These are phyloP conservation scores for Panzeria rudis DNA, from an alignment of 2,888 invertebrate species.

Conservation along the genomic window DNA sequence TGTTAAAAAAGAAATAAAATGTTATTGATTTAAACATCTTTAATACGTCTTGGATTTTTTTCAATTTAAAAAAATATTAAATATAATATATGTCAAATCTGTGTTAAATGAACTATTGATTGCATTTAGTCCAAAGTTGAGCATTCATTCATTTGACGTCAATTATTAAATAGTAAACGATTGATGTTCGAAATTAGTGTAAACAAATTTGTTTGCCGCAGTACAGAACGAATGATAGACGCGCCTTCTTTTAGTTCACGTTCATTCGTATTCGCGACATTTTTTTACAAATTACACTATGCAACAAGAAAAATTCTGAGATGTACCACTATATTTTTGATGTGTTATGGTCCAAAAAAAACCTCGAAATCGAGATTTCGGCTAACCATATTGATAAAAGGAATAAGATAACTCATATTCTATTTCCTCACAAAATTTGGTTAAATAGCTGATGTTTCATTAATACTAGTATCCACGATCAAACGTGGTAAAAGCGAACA, in stretches of 20 bases:
- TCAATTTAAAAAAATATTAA: conserved; percentile 19
- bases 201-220: conserved; percentile 52
- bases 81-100: conserved; percentile 15
- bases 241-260: conserved; percentile 42
- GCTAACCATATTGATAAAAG: too few relatives aligned
- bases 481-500: too few relatives aligned
- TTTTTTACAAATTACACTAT: too few relatives aligned
- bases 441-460: too few relatives aligned
- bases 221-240: neutral
- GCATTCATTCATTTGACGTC: conserved; percentile 55
- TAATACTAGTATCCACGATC: too few relatives aligned
- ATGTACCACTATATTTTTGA: too few relatives aligned
- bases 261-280: neutral
- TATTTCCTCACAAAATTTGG: too few relatives aligned
- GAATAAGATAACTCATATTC: too few relatives aligned
- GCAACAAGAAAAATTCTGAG: too few relatives aligned
- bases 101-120: conserved; percentile 17
- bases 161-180: conserved; percentile 39
- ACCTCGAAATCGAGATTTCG: too few relatives aligned
- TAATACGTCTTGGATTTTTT: conserved; percentile 6
- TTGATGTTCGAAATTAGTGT: neutral
- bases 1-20: neutral
- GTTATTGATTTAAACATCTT: neutral
- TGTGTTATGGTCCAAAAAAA: too few relatives aligned
- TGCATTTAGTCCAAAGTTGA: conserved; percentile 31